These are phyloP conservation scores for Bombus confusus DNA, from an alignment of 1,140 invertebrate genomes.

Conservation along the genomic window DNA sequence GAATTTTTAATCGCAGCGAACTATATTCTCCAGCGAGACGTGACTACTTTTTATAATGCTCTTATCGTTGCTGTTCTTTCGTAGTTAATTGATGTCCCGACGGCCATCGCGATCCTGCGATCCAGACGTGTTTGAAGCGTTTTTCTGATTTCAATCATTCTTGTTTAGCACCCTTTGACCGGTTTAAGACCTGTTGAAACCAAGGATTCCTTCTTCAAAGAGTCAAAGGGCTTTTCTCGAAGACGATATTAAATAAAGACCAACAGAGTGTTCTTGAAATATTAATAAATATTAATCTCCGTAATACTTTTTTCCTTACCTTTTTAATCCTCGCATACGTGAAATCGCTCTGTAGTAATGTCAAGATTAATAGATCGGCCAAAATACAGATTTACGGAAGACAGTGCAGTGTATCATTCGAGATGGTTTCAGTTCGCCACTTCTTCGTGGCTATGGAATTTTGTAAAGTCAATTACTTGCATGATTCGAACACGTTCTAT, in stretches of 20 bases:
- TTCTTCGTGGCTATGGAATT: background rate
- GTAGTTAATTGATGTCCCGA: background rate
- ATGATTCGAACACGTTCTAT: background rate
- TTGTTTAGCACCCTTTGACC: background rate
- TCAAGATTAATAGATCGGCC: background rate
- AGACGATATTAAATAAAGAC: background rate
- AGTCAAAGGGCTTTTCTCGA: background rate
- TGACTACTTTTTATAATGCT: background rate
- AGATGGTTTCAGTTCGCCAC: background rate
- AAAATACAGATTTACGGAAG: background rate
- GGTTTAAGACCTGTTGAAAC: background rate
- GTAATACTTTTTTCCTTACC: background rate
- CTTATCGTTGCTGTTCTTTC: background rate
- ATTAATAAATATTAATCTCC: background rate
- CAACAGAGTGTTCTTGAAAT: background rate
- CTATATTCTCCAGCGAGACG: background rate
- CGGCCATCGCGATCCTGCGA: background rate
- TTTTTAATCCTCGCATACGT: background rate
- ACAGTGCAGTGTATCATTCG: background rate
- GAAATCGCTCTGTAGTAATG: background rate
- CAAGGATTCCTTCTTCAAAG: background rate
- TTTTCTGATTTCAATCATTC: background rate
- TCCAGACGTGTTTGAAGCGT: background rate
- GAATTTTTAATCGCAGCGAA: constrained; percentile 3
- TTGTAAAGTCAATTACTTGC: background rate